Evolutionary conservation across 2,888 invertebrate genomes (phyloP), one percentile per base, ranked within the genome.

Genomic region (Diachrysia chrysitis): DNA sequence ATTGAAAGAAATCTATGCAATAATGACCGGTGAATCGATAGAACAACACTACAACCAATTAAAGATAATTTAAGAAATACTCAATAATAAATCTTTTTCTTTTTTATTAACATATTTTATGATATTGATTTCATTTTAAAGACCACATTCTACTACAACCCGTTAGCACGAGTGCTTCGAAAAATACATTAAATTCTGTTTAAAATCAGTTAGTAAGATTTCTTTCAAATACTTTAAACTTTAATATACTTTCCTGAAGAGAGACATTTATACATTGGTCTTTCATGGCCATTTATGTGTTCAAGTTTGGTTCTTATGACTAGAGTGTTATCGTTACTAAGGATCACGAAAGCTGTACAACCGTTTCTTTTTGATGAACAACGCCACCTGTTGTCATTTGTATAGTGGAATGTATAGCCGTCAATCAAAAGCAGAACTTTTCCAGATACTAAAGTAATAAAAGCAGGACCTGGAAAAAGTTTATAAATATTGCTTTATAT

Each of bases 351-450:
- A 0, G 73, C 76, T 14, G 17, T 66, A 57, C 82, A 81, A 23
- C 48, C 73, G 54, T 58, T 71, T n/a, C 56, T 53, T 54, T 75
- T 57, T 2, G 65, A 68, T 0, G 78, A 79, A 66, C 82, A 82
- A 4, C 76, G 67, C 82, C 79, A 81, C 10, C 77, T 63, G 14
- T 69, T 76, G 17, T 53, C 58, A 19, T 4, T 56, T 6, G 51
- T 66, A n/a, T 62, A 65, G 57, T 79, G 75, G 55, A 78, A 82
- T 17, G 74, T 76, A 21, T 78, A 78, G 0, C 76, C 81, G 4
- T 80, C 58, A 0, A 70, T 16, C 66, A 73, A 53, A 12, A 78
- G 63, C 17, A 80, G 55, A 10, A 69, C 53, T 19, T 63, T 59
- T 5, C 78, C 79, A 42, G 78, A 71, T 2, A 67, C 2, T 42